Evolutionary conservation across 2,888 invertebrate species (phyloP), one percentile per base, ranked within the genome.

Genomic region (Villa cingulata): DNA sequence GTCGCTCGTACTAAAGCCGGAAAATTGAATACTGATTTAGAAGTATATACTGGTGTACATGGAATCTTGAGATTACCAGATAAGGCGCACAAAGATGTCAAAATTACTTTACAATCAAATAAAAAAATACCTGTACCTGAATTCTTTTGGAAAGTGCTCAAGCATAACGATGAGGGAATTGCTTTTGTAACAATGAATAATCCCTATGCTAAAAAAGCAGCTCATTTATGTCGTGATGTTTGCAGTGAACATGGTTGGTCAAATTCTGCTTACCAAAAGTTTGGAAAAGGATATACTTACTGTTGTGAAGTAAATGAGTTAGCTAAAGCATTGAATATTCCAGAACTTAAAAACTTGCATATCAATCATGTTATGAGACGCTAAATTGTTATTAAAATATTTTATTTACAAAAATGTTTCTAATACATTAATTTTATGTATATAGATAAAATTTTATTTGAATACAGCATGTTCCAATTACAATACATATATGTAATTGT

Each of bases 131-230:
- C 69, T 14, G 68, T 72, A 2, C 72, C 72, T 2, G 62, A 68
- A 56, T 69, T 60, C 58, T 58, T 65, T 42, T 72, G 70, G 70
- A 72, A 72, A 59, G 57, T 74, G 20, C 58, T 72, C 4, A 65
- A 67, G 51, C 61, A 66, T 45, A 57, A 61, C 18, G 51, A 54
- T 20, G 57, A 57, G 5, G 73, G 64, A 15, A 68, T 72, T n/a
- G 72, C 64, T 15, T 62, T 74, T 38, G 60, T 74, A 3, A 59
- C 64, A 27, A 55, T 70, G 12, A 74, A 74, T 56, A 71, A 73
- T 61, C 73, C 73, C 3, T 70, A 68, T 55, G 52, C 61, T 2
- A 12, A 48, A 53, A 7, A 23, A 6, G 5, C 6, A 10, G 48
- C 43, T 16, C 45, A 59, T 16, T 54, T 68, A 41, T 70, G 70